Conservation (phyloP, 2,113 vertebrate genomes). For the Oplegnathus fasciatus region DNA sequence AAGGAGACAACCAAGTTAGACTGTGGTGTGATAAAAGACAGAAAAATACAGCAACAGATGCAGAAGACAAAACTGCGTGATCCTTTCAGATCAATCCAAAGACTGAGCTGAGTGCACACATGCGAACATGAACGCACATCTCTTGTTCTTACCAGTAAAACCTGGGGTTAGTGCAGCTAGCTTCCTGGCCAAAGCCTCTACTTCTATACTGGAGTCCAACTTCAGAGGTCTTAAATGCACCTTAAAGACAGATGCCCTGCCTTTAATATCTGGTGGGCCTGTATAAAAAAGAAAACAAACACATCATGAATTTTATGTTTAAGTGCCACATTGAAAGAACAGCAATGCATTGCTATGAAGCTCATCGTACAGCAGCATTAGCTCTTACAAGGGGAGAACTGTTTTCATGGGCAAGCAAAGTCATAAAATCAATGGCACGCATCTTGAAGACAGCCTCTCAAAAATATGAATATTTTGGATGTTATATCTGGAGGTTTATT, state of each 20-base stretch:
- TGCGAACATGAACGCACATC: neutral
- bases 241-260: slow-evolving; percentile 87
- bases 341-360: no score
- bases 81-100: neutral
- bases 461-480: neutral
- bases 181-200: slow-evolving; percentile 79
- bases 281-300: slow-evolving; percentile 20
- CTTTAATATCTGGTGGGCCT: slow-evolving; percentile 88
- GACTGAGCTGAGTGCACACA: neutral
- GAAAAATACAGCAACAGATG: neutral
- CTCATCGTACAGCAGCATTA: neutral
- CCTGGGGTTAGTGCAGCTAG: slow-evolving; percentile 84
- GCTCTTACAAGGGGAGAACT: neutral
- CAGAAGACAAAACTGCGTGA: neutral
- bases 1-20: neutral
- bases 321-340: neutral
- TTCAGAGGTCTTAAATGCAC: slow-evolving; percentile 87
- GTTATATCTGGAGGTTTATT: neutral
- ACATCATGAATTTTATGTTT: neutral
- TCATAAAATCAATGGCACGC: neutral
- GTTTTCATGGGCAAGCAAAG: neutral
- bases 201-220: slow-evolving; percentile 76
- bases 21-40: neutral
- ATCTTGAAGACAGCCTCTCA: neutral
- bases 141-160: slow-evolving; percentile 84